phyloP scores from a whole-genome alignment of 1,140 invertebrate genomes.

The Apocrypta bakeri region DNA sequence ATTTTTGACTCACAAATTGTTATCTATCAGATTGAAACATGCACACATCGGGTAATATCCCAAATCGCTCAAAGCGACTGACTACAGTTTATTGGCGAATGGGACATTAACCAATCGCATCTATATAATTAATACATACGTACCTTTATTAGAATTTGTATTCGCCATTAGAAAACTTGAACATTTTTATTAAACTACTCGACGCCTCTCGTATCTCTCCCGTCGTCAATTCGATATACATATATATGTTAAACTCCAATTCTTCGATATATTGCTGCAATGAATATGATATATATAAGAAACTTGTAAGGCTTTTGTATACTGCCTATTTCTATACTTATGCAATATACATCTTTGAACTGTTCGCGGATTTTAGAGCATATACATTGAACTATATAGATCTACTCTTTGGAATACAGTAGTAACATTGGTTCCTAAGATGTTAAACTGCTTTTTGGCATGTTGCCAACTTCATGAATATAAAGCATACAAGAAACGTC shows the following conservation, averaged over 20 bases:
- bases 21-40: background rate
- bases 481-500: slow-evolving; percentile 3
- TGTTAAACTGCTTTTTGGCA: background rate
- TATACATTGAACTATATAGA: background rate
- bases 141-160: slow-evolving; percentile 11
- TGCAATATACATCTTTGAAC: no score
- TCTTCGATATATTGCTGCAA: background rate
- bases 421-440: background rate
- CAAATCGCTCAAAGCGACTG: no score
- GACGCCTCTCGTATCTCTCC: slow-evolving; percentile 33
- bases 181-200: slow-evolving; percentile 21
- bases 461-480: background rate
- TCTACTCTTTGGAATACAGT: background rate
- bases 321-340: background rate
- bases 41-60: background rate
- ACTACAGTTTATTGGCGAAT: background rate
- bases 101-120: background rate
- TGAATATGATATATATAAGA: no score
- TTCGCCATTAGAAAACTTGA: background rate
- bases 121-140: slow-evolving; percentile 8
- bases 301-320: background rate
- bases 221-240: background rate
- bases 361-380: no score
- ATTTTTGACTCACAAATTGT: background rate
- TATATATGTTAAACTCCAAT: background rate